Base-by-base conservation (phyloP, 2,888 invertebrate genomes). In the Thereva nobilitata region DNA sequence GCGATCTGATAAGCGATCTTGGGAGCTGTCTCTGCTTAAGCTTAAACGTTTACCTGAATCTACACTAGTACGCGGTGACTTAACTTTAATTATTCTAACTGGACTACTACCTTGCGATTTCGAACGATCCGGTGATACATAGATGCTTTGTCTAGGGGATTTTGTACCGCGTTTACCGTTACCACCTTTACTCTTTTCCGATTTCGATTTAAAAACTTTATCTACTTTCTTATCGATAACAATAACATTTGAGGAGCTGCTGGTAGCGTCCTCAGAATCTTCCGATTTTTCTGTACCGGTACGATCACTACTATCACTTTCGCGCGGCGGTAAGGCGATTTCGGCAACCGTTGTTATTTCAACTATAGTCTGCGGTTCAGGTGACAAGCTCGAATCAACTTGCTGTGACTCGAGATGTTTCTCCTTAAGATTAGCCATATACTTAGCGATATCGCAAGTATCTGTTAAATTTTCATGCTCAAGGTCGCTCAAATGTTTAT, bases 131-230 rank as follows among this genome's bases (percentile, higher is more conserved):
- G 81, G 80, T 0, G 86, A 86, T 67, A 86, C 84, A 71, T 86
- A 86, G 38, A 86, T 84, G 55, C 85, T 86, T 68, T 84, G 84
- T 5, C 85, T 82, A 8, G 85, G 84, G 3, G 85, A 85, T 65
- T 78, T 75, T 42, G 71, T 73, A 4, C 70, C 70, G 67, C 77
- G 79, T 64, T 71, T 71, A 65, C 71, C 70, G 42, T 71, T 72
- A 52, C 68, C 68, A 42, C 64, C 49, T 50, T 59, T 59, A 42
- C 52, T 64, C 37, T 69, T 69, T 49, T 74, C 73, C 50, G 78
- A 74, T 67, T 80, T 80, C 3, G 80, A 77, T 69, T 80, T 81
- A 66, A 81, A 81, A 1, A 80, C 72, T 68, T 81, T 81, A 69
- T 81, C 80, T 8, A 81, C 80, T 69, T 80, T 80, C 70, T 79